phyloP scores from a whole-genome alignment of 2,113 vertebrate species.

The Hystrix cristata region DNA sequence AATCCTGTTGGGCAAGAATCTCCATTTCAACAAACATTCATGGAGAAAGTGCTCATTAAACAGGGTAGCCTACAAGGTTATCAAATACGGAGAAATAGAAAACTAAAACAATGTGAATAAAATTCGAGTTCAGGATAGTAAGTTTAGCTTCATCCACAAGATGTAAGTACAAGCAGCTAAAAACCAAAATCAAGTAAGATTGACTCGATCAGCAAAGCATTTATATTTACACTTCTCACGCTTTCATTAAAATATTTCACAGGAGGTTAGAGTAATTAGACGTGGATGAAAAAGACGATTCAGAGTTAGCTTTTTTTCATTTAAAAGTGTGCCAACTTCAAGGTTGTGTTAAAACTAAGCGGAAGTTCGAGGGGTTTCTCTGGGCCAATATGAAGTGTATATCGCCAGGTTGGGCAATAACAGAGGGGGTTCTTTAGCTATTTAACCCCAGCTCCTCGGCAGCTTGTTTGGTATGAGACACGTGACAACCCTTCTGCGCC shows the following conservation, averaged over 20 bases:
- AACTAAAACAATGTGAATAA: conserved; percentile 10
- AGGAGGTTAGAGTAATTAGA: background rate
- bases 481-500: background rate
- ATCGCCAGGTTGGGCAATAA: background rate
- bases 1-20: background rate
- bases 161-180: background rate
- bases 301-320: background rate
- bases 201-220: background rate
- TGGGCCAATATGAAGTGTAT: background rate
- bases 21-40: conserved; percentile 18
- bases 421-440: background rate
- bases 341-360: conserved; percentile 34
- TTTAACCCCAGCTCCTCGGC: background rate
- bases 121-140: background rate
- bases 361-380: background rate
- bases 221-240: background rate
- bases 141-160: background rate
- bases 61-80: background rate
- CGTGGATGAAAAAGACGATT: background rate
- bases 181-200: background rate
- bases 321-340: conserved; percentile 52
- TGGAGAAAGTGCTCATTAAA: background rate
- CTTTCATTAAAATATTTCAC: background rate
- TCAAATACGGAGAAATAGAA: background rate
- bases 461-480: background rate